Evolutionary conservation across 1,140 invertebrate species (phyloP), one percentile per base, ranked within the genome.

Genomic region (Maconellicoccus hirsutus): DNA sequence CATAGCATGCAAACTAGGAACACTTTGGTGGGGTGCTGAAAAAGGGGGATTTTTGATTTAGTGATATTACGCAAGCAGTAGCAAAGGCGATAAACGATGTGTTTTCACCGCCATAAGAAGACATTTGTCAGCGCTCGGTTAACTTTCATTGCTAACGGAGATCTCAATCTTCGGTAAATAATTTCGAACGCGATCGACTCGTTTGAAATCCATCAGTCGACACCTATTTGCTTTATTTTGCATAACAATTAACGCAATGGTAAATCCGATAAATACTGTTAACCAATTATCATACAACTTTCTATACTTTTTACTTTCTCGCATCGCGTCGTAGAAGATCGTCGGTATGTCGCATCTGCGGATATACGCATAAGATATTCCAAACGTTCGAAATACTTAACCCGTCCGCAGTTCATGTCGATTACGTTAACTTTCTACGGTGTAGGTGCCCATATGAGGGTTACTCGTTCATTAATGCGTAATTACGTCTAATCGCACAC

Each of bases 241-340:
- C 42, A 52, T 52, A 52, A 52, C n/a, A 52, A 52, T 52, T 52
- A 52, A 16, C 42, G 2, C 3, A n/a, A n/a, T n/a, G n/a, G n/a
- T 52, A 52, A 16, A 14, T 6, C n/a, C 42, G 42, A n/a, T 52
- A 6, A 16, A 52, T 52, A 52, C 42, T 16, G 42, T 52, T 52
- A 52, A 52, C 10, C 42, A 52, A 52, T 52, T 52, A 52, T 3
- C 42, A 19, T 19, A 8, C 42, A 16, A 52, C 42, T 52, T 52
- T 52, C 42, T 52, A 52, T 52, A 52, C 42, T 52, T 52, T 52
- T 52, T 52, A 52, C 42, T 52, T 52, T 52, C 42, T 52, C 42
- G 42, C 29, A 33, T 33, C 3, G 3, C 29, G 12, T 33, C 3
- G 3, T 33, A 6, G 29, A 33, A 33, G 29, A 33, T 6, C 29